Base-by-base conservation (phyloP, 2,888 invertebrate genomes). In the Drosophila recens region DNA sequence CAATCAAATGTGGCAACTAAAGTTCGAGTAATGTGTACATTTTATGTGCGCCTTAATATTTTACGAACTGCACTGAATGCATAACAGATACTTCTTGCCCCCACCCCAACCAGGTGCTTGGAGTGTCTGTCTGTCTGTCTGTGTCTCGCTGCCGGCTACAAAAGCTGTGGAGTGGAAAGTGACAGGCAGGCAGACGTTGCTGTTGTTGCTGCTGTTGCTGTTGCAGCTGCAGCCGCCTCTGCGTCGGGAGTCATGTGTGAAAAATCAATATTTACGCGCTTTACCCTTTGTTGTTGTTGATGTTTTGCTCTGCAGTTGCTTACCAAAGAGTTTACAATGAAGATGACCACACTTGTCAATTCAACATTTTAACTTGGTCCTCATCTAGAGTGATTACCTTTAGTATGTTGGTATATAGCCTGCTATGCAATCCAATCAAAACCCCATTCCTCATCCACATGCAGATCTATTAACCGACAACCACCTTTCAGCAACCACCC, bases 241-340 rank as follows among this genome's bases (percentile, higher is more conserved):
- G 75, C 54, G 51, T 56, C 34, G 57, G 79, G 79, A 74, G 71
- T 65, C 71, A 87, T 80, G 78, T 80, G 82, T 84, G 91, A 90
- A 90, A 90, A 90, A 90, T 90, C 91, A 91, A 91, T 90, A 91
- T 83, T 83, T 84, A 89, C 82, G 80, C 79, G 81, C 66, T 80
- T 56, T 46, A 40, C 43, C 34, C 27, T 43, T 75, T 57, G 42
- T 67, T 45, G 45, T 42, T 43, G 33, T 43, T 59, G 40, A 56
- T 66, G 45, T 62, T 78, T 57, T 65, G 46, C n/a, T 45, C 11
- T 54, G 36, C 33, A 63, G 23, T 45, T 51, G 56, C 42, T 30
- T 38, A 11, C 20, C 53, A 42, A 53, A 56, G 58, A 38, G 45
- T 17, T 77, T 51, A 54, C 27, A 27, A 5, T 27, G 23, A 27